These are phyloP conservation scores for Chloebia gouldiae DNA, from an alignment of 2,113 vertebrate species.

Conservation along the genomic window DNA sequence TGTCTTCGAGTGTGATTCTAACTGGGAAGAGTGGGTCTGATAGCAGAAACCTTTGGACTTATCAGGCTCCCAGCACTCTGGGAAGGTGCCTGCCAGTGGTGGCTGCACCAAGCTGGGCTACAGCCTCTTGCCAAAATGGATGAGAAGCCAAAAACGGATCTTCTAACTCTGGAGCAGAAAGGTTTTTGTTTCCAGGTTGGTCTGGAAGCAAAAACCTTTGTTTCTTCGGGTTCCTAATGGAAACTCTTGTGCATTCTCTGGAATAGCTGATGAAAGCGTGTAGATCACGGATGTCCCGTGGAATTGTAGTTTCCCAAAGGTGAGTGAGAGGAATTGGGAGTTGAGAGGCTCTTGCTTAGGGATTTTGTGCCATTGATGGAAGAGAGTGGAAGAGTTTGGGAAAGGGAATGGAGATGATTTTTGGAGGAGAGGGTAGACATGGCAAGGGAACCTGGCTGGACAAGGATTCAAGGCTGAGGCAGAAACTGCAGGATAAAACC, in stretches of 20 bases:
- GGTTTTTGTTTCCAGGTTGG: not conserved
- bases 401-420: not conserved
- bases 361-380: accelerated
- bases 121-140: not conserved
- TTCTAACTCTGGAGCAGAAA: not conserved
- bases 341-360: not conserved
- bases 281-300: not conserved
- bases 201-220: not conserved
- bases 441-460: not conserved
- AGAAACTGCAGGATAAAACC: not conserved
- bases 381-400: not conserved
- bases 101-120: not conserved
- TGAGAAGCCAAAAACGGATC: not conserved
- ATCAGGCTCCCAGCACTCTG: not conserved
- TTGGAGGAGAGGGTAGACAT: not conserved
- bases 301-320: not conserved
- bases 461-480: not conserved
- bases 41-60: not conserved
- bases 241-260: not conserved
- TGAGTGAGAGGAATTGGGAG: not conserved
- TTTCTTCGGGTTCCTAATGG: not conserved
- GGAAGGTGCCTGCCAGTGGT: not conserved
- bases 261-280: not conserved
- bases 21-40: not conserved
- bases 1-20: not conserved